phyloP scores from a whole-genome alignment of 2,888 invertebrate genomes.

The Agonopterix subpropinquella region DNA sequence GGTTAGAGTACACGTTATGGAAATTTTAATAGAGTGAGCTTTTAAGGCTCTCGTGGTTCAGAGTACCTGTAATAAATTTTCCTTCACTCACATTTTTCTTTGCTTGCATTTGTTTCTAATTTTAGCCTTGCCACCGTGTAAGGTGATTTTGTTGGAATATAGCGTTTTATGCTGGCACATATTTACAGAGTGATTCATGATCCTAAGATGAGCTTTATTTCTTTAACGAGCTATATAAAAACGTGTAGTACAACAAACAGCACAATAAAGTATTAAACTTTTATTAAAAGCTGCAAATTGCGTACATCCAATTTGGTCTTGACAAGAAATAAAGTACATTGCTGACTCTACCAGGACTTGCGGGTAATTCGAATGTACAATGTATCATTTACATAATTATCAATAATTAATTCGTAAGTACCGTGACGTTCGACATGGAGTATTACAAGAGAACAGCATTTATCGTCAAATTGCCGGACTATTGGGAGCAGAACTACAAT shows the following conservation, averaged over 20 bases:
- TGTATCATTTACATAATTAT: constrained; percentile 55
- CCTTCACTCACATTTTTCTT: constrained; percentile 14
- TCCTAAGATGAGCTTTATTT: no score
- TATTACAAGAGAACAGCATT: constrained; percentile 28
- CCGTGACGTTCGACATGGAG: constrained; percentile 44
- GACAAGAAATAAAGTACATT: neutral
- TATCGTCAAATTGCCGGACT: constrained; percentile 45
- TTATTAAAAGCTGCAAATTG: no score
- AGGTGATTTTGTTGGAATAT: neutral
- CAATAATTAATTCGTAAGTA: constrained; percentile 46
- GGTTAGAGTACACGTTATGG: constrained; percentile 53
- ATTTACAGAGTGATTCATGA: no score
- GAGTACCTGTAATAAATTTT: constrained; percentile 14
- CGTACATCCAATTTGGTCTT: constrained; percentile 11
- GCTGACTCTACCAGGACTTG: neutral
- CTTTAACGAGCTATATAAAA: no score
- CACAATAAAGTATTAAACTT: no score
- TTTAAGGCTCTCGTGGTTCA: constrained; percentile 16
- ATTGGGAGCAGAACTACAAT: constrained; percentile 34
- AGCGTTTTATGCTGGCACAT: neutral
- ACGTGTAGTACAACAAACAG: no score
- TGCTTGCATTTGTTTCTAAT: constrained; percentile 11
- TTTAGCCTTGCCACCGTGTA: constrained; percentile 11
- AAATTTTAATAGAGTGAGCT: constrained; percentile 51
- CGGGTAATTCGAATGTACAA: constrained; percentile 10